Evolutionary conservation across 2,797 vertebrate species (phyloP).

Genomic region (Psittacula derbiana): DNA sequence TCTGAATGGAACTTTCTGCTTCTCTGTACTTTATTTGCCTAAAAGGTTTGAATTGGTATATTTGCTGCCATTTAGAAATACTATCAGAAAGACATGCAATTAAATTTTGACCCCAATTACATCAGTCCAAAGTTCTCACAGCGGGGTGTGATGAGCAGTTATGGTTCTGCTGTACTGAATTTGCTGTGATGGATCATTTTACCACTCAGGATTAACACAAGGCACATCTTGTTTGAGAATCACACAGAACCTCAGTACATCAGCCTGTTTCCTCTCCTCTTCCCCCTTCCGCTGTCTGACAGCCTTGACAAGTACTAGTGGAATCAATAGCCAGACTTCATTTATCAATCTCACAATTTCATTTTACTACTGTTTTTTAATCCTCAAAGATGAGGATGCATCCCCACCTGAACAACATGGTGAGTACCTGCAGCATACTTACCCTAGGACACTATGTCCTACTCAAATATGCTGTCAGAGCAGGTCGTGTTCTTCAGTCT

Average conservation of each 20-base stretch:
- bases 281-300: background rate
- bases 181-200: background rate
- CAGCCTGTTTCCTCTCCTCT: background rate
- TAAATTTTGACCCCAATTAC: slow-evolving; percentile 37
- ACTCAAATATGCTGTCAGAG: background rate
- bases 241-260: background rate
- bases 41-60: slow-evolving; percentile 8
- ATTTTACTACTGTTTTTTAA: background rate
- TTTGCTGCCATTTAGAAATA: background rate
- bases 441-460: background rate
- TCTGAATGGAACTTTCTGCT: background rate
- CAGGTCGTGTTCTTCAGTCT: background rate
- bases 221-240: background rate
- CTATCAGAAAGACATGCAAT: slow-evolving; percentile 25
- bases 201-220: background rate
- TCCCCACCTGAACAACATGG: background rate
- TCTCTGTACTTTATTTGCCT: background rate
- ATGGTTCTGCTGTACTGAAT: background rate
- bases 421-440: background rate
- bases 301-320: background rate
- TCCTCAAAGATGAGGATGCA: background rate
- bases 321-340: background rate
- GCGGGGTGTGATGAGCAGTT: background rate
- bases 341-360: background rate
- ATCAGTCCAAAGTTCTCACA: background rate